Conservation (phyloP, 2,888 invertebrate species). For the Piscicola geometra region DNA sequence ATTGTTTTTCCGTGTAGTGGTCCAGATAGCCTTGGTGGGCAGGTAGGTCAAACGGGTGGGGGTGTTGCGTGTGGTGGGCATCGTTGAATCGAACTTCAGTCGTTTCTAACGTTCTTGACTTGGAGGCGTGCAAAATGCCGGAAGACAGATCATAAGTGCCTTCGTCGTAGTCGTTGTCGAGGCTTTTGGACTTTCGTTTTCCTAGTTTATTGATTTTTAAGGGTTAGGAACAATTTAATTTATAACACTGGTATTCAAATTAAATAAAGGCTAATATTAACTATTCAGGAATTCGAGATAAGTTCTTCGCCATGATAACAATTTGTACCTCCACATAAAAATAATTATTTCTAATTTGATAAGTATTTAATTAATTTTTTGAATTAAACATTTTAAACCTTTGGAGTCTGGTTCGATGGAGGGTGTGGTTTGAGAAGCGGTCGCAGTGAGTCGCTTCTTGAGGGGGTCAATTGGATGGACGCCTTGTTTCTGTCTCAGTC, state of each 20-base stretch:
- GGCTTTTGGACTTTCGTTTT: conserved; percentile 19
- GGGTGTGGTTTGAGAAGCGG: conserved; percentile 26
- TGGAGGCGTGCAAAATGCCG: neutral
- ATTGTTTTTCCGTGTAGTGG: neutral
- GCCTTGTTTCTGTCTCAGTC: conserved; percentile 5
- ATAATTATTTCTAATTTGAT: too few species aligned
- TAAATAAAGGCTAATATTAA: too few species aligned
- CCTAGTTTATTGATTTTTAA: neutral
- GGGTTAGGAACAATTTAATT: too few species aligned
- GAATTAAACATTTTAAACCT: too few species aligned
- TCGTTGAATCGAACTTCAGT: neutral
- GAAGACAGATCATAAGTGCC: conserved; percentile 2
- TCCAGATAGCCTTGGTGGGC: neutral
- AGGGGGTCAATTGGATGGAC: conserved; percentile 18
- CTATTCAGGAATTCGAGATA: too few species aligned
- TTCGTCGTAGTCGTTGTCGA: conserved; percentile 21
- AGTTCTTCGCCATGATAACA: too few species aligned
- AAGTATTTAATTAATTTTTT: too few species aligned
- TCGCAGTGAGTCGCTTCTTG: conserved; percentile 21
- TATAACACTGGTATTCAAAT: too few species aligned
- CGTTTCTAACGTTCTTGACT: conserved; percentile 24
- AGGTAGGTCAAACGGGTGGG: neutral
- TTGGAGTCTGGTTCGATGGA: conserved; percentile 19
- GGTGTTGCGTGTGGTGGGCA: neutral
- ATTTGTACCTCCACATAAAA: too few species aligned